phyloP scores from a whole-genome alignment of 2,113 vertebrate genomes.

The Phyllopteryx taeniolatus region DNA sequence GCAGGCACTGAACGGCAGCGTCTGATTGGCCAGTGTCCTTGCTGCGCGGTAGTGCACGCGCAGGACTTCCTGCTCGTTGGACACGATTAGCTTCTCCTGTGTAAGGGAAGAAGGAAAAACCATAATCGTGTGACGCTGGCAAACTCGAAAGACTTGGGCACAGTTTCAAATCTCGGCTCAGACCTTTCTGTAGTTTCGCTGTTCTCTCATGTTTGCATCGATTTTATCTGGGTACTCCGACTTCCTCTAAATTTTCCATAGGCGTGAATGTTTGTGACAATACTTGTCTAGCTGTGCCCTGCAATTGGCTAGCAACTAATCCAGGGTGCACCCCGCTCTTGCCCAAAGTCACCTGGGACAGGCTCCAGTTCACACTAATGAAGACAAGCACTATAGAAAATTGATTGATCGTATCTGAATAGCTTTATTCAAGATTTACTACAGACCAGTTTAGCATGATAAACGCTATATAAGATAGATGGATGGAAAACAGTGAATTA shows the following conservation, averaged over 20 bases:
- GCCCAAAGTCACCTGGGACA: no score
- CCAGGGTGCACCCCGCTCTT: no score
- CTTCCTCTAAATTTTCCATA: neutral
- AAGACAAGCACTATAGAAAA: neutral
- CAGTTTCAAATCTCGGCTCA: neutral
- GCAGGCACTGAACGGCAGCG: conserved; percentile 95
- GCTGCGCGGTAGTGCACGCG: conserved; percentile 96
- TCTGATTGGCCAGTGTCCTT: conserved; percentile 94
- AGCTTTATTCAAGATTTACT: neutral
- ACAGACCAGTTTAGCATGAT: neutral
- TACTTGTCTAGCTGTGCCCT: no score
- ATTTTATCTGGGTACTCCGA: neutral
- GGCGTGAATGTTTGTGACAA: neutral
- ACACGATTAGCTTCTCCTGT: conserved; percentile 97
- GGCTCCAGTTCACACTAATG: no score
- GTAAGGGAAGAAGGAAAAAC: neutral
- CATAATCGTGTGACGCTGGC: neutral
- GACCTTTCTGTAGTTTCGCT: neutral
- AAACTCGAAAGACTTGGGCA: neutral
- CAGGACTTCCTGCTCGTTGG: conserved; percentile 96
- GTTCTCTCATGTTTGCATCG: neutral
- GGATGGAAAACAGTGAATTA: neutral
- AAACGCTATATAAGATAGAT: neutral
- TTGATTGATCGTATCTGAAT: neutral
- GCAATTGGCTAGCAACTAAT: no score